Percentiles rank a stretch among this genome's conserved stretches.
Evolutionary conservation across 2,113 vertebrate genomes (phyloP).

Genomic region (Alaudala cheleensis): DNA sequence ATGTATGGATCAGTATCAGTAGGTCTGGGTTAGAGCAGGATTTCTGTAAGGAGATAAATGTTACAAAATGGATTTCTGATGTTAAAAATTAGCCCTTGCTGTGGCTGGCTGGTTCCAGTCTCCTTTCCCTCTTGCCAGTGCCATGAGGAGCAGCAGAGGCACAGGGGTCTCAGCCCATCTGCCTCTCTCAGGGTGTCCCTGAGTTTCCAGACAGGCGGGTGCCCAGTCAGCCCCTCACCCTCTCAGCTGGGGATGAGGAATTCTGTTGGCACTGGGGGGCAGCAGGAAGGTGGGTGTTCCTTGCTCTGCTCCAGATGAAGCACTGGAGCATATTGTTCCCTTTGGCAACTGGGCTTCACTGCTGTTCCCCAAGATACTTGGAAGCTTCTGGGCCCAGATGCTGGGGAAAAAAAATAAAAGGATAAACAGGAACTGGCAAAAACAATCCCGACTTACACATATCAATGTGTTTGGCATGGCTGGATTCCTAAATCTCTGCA

Average conservation of each 20-base stretch:
- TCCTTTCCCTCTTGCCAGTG: neutral
- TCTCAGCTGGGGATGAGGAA: neutral
- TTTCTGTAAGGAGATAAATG: neutral
- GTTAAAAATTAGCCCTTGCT: neutral
- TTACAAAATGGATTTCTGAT: neutral
- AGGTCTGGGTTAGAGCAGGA: neutral
- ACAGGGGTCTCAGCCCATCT: neutral
- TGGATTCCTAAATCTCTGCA: neutral
- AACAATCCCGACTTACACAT: neutral
- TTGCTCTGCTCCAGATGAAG: neutral
- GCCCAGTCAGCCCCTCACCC: neutral
- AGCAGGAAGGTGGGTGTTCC: neutral
- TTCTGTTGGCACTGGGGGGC: neutral
- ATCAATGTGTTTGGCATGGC: neutral
- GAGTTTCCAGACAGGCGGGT: fast-evolving
- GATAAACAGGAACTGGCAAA: neutral
- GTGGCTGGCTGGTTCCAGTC: neutral
- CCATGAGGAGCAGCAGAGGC: fast-evolving
- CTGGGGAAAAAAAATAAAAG: neutral
- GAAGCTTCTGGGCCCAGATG: neutral
- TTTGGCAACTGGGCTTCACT: neutral
- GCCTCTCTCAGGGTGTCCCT: neutral
- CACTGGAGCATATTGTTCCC: neutral
- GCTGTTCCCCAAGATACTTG: neutral
- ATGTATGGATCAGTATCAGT: fast-evolving